Conservation (phyloP, 2,888 invertebrate genomes). For the Malacosoma neustria region DNA sequence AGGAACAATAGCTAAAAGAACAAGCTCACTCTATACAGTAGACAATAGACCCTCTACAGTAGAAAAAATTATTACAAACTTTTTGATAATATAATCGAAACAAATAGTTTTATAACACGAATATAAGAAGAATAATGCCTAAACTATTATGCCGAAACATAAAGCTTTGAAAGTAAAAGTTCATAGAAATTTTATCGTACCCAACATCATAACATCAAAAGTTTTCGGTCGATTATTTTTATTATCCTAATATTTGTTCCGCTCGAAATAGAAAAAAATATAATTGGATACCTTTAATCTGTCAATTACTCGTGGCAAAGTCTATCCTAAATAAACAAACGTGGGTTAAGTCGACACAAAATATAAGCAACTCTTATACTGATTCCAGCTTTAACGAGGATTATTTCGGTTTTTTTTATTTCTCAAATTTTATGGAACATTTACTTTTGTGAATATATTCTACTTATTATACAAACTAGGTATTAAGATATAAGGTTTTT, state of each 20-base stretch:
- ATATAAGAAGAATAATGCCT: background rate
- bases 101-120: background rate
- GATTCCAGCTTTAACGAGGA: constrained; percentile 3
- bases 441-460: no score
- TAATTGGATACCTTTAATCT: constrained; percentile 45
- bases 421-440: no score
- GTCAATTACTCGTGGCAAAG: constrained; percentile 37
- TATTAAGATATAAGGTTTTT: no score
- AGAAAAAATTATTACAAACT: no score
- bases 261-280: background rate
- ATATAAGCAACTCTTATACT: constrained; percentile 25
- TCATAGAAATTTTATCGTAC: background rate
- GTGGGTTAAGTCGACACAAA: constrained; percentile 24
- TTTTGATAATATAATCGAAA: no score
- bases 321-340: constrained; percentile 46
- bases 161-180: background rate
- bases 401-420: no score
- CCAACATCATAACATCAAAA: background rate
- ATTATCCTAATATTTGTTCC: background rate
- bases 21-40: no score
- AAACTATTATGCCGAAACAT: background rate
- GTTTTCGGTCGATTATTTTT: background rate
- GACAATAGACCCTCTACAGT: no score
- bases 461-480: no score
- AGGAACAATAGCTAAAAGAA: no score